Conservation (phyloP, 2,888 invertebrate genomes). For the Drepana falcataria region DNA sequence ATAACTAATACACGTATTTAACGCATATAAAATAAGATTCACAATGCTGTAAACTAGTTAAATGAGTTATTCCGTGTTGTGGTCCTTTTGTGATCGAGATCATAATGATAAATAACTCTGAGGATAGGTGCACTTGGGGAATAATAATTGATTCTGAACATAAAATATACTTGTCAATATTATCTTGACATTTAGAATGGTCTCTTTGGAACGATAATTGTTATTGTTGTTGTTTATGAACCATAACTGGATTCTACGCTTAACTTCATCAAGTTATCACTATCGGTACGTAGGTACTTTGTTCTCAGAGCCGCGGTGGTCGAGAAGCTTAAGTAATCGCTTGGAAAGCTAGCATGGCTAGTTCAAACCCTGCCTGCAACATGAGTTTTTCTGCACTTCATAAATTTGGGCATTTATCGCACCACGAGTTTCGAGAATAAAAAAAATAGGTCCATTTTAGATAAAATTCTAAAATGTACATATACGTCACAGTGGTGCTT, state of each 20-base stretch:
- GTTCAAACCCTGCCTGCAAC: too few species aligned
- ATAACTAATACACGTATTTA: conserved; percentile 42
- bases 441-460: too few species aligned
- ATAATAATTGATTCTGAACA: conserved; percentile 76
- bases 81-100: conserved; percentile 73
- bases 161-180: conserved; percentile 52
- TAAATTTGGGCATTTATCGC: too few species aligned
- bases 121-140: conserved; percentile 69
- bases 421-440: too few species aligned
- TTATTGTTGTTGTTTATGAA: background rate
- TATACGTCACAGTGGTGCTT: too few species aligned
- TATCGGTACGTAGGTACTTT: too few species aligned
- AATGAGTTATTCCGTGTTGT: conserved; percentile 71
- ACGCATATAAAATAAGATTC: conserved; percentile 33
- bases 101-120: conserved; percentile 75
- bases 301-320: too few species aligned
- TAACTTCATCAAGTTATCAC: background rate
- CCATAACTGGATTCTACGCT: background rate
- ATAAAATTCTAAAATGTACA: too few species aligned
- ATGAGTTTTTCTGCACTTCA: too few species aligned
- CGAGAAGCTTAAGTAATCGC: too few species aligned
- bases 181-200: conserved; percentile 11
- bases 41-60: conserved; percentile 45
- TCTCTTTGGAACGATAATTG: background rate
- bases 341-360: too few species aligned